These are phyloP conservation scores for Philereme vetulata DNA, from an alignment of 2,888 invertebrate species.

Conservation along the genomic window DNA sequence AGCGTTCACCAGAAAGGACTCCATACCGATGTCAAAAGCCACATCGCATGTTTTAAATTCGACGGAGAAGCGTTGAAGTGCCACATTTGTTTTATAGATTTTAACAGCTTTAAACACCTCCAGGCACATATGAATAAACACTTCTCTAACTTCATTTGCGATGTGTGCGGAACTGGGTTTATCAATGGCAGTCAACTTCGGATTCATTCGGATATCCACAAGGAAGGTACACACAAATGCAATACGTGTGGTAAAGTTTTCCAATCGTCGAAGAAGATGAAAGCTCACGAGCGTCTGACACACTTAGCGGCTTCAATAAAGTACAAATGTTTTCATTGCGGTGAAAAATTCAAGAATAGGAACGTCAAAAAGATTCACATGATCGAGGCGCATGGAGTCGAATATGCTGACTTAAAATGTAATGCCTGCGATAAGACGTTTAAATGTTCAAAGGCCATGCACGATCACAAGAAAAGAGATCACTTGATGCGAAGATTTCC, in stretches of 20 bases:
- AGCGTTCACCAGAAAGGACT: conserved; percentile 45
- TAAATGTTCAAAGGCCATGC: conserved; percentile 18
- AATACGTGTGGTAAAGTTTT: conserved; percentile 23
- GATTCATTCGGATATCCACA: conserved; percentile 55
- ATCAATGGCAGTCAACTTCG: conserved; percentile 53
- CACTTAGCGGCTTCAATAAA: conserved; percentile 6
- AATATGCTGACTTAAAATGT: conserved; percentile 25
- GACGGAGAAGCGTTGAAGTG: conserved; percentile 48
- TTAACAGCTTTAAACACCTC: conserved; percentile 52
- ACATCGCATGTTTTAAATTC: conserved; percentile 57
- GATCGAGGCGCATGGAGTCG: conserved; percentile 21
- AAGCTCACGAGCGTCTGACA: conserved; percentile 9
- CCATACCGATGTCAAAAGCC: conserved; percentile 45
- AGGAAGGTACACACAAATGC: conserved; percentile 26
- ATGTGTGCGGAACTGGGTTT: conserved; percentile 53
- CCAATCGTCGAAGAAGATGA: conserved; percentile 5
- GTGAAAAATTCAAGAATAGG: conserved; percentile 48
- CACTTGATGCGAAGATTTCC: conserved; percentile 42
- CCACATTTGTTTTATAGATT: conserved; percentile 47
- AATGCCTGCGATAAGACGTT: conserved; percentile 29
- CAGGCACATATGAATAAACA: conserved; percentile 60
- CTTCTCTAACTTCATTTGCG: conserved; percentile 56
- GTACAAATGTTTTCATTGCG: conserved; percentile 46
- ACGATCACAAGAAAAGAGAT: conserved; percentile 23
- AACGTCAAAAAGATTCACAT: conserved; percentile 29